These are phyloP conservation scores for Drosophila tanythrix DNA, from an alignment of 2,888 invertebrate species.

Conservation along the genomic window DNA sequence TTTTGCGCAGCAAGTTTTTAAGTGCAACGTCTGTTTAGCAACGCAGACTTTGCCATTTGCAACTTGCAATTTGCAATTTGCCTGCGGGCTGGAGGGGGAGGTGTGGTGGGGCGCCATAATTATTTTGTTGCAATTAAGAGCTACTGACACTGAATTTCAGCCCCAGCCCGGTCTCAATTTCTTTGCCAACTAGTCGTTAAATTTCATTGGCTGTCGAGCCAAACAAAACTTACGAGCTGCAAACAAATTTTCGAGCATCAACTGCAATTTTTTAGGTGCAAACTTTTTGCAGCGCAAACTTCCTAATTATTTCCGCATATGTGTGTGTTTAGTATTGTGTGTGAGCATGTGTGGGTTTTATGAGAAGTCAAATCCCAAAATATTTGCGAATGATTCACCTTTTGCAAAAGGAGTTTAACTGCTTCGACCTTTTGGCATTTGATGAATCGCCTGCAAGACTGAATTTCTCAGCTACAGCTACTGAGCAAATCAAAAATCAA, in stretches of 20 bases:
- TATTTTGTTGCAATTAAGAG: slow-evolving; percentile 79
- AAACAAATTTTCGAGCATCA: slow-evolving; percentile 24
- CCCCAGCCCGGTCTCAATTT: slow-evolving; percentile 27
- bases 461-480: slow-evolving; percentile 8
- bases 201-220: slow-evolving; percentile 54
- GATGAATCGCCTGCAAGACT: slow-evolving; percentile 30
- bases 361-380: slow-evolving; percentile 18
- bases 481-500: slow-evolving; percentile 56
- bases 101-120: slow-evolving; percentile 67
- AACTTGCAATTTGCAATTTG: slow-evolving; percentile 60
- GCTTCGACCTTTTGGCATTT: slow-evolving; percentile 34
- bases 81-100: slow-evolving; percentile 9
- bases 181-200: slow-evolving; percentile 41
- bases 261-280: slow-evolving; percentile 44
- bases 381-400: slow-evolving; percentile 31
- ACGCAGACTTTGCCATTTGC: slow-evolving; percentile 46
- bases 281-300: slow-evolving; percentile 49
- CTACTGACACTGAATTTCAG: slow-evolving; percentile 62
- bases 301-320: slow-evolving; percentile 63
- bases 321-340: slow-evolving; percentile 8
- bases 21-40: slow-evolving; percentile 70
- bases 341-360: not conserved
- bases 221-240: slow-evolving; percentile 44
- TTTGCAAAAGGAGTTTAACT: not conserved
- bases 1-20: slow-evolving; percentile 67